Evolutionary conservation across 1,140 invertebrate species (phyloP), one percentile per base, ranked within the genome.

Genomic region (Drosophila biarmipes): DNA sequence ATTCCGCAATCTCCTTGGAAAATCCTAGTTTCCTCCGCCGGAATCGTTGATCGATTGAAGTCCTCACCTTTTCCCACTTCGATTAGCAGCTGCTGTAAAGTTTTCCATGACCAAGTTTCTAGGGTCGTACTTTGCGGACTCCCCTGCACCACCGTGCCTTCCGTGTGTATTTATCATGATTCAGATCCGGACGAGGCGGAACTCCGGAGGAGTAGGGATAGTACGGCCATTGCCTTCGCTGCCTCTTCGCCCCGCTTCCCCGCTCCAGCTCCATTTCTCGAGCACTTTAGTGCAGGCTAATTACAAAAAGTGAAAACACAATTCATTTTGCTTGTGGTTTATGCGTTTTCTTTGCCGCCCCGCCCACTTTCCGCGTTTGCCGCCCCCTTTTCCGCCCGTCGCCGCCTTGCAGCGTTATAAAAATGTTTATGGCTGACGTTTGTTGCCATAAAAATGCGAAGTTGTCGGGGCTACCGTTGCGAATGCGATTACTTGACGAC

Each of bases 291-390:
- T 58, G 59, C 78, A 38, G 71, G 80, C 81, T 85, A 85, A 85
- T 85, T 85, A 85, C 81, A 80, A 85, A 84, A 79, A 85, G 76
- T 84, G 81, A 85, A 85, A 85, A 80, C 78, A 81, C 77, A 85
- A 85, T 85, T 85, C 81, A 85, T 85, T 85, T 79, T 80, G 38
- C 75, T 84, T 84, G 80, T 84, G 75, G 80, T 72, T 84, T 84
- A 79, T 84, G 75, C 72, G 74, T 68, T 76, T 84, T 57, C 57
- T 63, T 57, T 52, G 61, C 51, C 8, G 21, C 45, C 24, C 12
- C 40, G 14, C 31, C 43, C 29, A 15, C 40, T 24, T 17, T 31
- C 40, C 40, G 15, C 40, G 21, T 24, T 17, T 15, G 19, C 29
- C 29, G 29, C 29, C 29, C 27, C 29, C 3, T 24, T 24, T 24